Conservation (phyloP, 2,113 vertebrate genomes). For the Azemiops feae region DNA sequence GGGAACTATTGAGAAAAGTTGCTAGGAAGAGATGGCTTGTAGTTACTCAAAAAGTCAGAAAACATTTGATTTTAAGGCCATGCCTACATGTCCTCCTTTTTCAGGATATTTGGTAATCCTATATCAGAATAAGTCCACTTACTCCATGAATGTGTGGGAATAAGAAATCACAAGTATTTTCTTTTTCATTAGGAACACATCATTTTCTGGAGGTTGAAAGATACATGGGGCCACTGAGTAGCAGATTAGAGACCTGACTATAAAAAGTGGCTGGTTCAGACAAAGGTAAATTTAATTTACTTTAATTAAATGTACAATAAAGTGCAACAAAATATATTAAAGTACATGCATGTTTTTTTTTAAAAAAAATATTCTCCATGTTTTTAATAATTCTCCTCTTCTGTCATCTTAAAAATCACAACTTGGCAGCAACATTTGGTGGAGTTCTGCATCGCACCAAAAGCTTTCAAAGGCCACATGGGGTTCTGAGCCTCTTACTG, state of each 20-base stretch:
- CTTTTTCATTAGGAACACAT: neutral
- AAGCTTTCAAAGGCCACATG: neutral
- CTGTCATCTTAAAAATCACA: neutral
- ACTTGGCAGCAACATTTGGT: neutral
- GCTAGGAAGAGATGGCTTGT: neutral
- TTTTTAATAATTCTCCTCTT: neutral
- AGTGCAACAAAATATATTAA: neutral
- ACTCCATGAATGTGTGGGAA: neutral
- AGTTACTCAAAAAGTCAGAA: neutral
- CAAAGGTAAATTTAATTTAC: neutral
- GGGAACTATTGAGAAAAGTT: neutral
- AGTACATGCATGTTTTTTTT: neutral
- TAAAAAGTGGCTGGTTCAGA: neutral
- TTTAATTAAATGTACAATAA: neutral
- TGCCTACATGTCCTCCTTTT: neutral
- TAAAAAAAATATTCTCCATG: neutral
- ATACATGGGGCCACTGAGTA: neutral
- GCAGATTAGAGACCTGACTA: neutral
- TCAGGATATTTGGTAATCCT: neutral
- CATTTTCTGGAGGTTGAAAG: neutral
- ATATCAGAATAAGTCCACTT: neutral
- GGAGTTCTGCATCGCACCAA: neutral
- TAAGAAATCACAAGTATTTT: neutral
- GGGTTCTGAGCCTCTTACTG: neutral
- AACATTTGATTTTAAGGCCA: neutral